Evolutionary conservation across 64 coral and sea anemone species (phyloP).

Genomic region (Montipora sp.): DNA sequence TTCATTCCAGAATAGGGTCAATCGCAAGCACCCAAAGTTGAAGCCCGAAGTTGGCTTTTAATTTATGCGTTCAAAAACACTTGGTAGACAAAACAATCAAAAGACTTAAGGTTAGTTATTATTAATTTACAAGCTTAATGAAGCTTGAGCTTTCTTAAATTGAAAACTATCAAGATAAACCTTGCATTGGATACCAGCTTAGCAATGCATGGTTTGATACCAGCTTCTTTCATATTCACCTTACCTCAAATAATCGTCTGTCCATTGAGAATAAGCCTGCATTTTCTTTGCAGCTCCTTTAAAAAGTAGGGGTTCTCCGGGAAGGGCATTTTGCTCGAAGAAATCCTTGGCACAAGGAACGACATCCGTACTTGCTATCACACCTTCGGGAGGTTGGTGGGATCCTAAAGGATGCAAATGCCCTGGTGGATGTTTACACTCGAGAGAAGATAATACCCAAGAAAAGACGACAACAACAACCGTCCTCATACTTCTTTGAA

Average conservation of each 20-base stretch:
- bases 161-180: no score
- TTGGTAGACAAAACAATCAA: no score
- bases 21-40: no score
- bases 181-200: no score
- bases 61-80: no score
- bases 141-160: no score
- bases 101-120: no score
- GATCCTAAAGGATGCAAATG: conserved; percentile 91
- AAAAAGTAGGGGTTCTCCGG: conserved; percentile 90
- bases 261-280: conserved; percentile 89
- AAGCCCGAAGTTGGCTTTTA: no score
- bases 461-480: background rate
- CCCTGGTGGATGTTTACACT: conserved; percentile 46
- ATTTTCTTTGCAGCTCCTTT: conserved; percentile 89
- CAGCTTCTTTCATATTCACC: no score
- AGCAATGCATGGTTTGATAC: no score
- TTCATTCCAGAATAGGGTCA: no score
- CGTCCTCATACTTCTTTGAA: background rate
- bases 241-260: conserved; percentile 96
- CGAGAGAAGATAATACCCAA: conserved; percentile 23
- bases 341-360: conserved; percentile 80
- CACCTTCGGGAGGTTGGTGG: conserved; percentile 68
- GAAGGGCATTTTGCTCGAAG: conserved; percentile 81
- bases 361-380: conserved; percentile 28
- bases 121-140: no score